Conservation (phyloP, 2,888 invertebrate species). For the Galerucella pusilla region DNA sequence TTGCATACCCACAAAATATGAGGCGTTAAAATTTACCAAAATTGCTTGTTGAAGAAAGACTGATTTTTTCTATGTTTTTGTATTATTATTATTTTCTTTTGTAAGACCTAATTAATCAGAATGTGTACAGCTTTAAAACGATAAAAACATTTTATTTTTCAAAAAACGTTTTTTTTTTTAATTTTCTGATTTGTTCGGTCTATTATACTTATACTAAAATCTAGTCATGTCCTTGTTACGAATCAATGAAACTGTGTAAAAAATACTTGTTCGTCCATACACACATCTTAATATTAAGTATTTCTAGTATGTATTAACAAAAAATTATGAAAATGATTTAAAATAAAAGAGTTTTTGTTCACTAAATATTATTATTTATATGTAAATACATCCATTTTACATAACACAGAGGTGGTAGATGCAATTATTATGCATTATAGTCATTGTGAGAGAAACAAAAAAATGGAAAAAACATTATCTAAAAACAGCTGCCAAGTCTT, state of each 20-base stretch:
- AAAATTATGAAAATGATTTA: background rate
- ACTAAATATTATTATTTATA: background rate
- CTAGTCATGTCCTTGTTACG: conserved; percentile 38
- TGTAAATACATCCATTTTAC: background rate
- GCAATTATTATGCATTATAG: no score
- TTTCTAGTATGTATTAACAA: conserved; percentile 26
- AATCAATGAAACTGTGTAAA: conserved; percentile 31
- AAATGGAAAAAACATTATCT: no score
- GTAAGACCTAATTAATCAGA: conserved; percentile 20
- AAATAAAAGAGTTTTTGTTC: conserved; percentile 11
- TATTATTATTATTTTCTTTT: background rate
- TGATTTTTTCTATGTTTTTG: conserved; percentile 19
- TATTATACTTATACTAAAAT: conserved; percentile 22
- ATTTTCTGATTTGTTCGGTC: conserved; percentile 19
- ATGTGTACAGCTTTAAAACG: background rate
- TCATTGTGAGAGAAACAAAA: no score
- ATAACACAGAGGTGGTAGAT: no score
- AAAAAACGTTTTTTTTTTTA: conserved; percentile 19
- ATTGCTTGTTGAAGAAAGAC: conserved; percentile 28
- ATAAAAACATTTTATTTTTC: background rate
- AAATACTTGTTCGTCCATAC: conserved; percentile 40
- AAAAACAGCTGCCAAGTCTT: no score
- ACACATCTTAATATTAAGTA: conserved; percentile 26
- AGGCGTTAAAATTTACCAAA: conserved; percentile 1
- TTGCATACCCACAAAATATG: no score